phyloP scores from a whole-genome alignment of 1,140 invertebrate genomes.

The Drosophila subpulchrella region DNA sequence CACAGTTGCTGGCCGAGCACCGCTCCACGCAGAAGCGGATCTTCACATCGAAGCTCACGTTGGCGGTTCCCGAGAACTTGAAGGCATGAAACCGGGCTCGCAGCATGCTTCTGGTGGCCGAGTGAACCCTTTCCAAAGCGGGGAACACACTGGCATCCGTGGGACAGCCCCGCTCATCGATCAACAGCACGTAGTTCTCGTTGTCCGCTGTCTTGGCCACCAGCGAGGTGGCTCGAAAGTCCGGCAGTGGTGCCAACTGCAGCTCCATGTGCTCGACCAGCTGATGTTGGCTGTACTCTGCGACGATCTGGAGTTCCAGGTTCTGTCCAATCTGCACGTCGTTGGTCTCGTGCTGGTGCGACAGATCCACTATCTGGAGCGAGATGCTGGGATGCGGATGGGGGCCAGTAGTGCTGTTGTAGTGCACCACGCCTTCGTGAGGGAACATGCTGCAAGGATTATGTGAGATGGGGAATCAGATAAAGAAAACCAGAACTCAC shows the following conservation, averaged over 20 bases:
- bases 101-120: slow-evolving; percentile 74
- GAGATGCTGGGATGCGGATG: slow-evolving; percentile 66
- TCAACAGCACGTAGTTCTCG: slow-evolving; percentile 85
- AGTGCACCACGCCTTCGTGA: slow-evolving; percentile 60
- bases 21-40: slow-evolving; percentile 85
- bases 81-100: slow-evolving; percentile 85
- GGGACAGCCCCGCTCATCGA: slow-evolving; percentile 88
- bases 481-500: slow-evolving; percentile 27
- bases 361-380: slow-evolving; percentile 74
- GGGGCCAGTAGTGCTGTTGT: slow-evolving; percentile 58
- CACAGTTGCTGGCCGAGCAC: slow-evolving; percentile 80
- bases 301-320: slow-evolving; percentile 76
- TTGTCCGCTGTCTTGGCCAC: slow-evolving; percentile 85
- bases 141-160: slow-evolving; percentile 86
- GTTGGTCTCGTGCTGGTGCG: slow-evolving; percentile 76
- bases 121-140: slow-evolving; percentile 69
- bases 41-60: slow-evolving; percentile 85
- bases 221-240: slow-evolving; percentile 75
- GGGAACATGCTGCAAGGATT: slow-evolving; percentile 50
- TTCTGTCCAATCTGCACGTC: slow-evolving; percentile 81
- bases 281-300: slow-evolving; percentile 63
- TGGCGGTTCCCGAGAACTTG: slow-evolving; percentile 85
- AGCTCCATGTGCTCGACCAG: slow-evolving; percentile 45
- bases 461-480: not conserved
- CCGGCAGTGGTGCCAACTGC: slow-evolving; percentile 66